Conservation (phyloP, 2,888 invertebrate genomes). For the Germaria angustata region DNA sequence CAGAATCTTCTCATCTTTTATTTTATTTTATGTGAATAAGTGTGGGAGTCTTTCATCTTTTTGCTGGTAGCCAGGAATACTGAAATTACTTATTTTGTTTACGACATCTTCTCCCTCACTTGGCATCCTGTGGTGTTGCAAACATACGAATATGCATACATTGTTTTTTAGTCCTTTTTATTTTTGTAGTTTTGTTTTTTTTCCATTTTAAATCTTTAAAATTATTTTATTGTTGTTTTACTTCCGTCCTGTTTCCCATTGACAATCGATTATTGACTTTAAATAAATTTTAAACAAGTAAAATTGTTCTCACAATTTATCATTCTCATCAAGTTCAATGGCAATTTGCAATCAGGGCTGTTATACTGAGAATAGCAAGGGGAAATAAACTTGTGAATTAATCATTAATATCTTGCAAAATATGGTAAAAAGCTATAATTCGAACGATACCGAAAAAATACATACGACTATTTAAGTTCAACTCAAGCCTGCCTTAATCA, state of each 20-base stretch:
- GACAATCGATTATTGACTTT: constrained; percentile 11
- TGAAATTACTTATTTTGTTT: constrained; percentile 41
- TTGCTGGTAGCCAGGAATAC: constrained; percentile 6
- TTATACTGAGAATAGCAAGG: background rate
- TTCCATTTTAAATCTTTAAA: constrained; percentile 38
- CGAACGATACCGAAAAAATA: too few relatives aligned
- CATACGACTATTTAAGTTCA: too few relatives aligned
- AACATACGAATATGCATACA: constrained; percentile 25
- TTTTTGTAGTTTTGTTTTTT: background rate
- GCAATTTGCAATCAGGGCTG: background rate
- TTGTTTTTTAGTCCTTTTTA: background rate
- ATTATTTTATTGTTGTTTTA: constrained; percentile 33
- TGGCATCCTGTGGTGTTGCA: constrained; percentile 30
- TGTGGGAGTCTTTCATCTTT: constrained; percentile 30
- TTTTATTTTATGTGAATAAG: background rate
- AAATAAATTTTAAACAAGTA: background rate
- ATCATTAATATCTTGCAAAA: constrained; percentile 36
- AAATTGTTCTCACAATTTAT: constrained; percentile 31
- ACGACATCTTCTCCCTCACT: background rate
- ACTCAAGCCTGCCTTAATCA: too few relatives aligned
- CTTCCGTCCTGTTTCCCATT: constrained; percentile 24
- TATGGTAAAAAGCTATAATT: too few relatives aligned
- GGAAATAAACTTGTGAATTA: constrained; percentile 1
- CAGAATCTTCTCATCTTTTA: too few relatives aligned
- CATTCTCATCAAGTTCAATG: background rate